These are phyloP conservation scores for Heptranchias perlo DNA, from an alignment of 2,113 vertebrate species.

Conservation along the genomic window DNA sequence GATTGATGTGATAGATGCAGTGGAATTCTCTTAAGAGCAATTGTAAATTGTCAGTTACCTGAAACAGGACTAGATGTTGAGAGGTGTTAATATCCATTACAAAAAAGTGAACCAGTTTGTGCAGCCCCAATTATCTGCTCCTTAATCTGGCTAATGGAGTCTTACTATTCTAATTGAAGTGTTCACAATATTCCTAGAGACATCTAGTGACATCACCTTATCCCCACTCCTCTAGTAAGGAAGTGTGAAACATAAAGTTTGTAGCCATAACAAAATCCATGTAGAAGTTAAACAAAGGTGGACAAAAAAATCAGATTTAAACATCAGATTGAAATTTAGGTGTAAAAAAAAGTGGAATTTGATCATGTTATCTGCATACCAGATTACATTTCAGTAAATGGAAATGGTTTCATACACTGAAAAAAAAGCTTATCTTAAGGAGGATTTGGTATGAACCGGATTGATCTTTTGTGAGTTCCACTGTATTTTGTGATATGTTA, in stretches of 20 bases:
- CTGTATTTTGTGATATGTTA: background rate
- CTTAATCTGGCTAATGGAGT: background rate
- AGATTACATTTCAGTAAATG: background rate
- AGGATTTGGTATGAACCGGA: background rate
- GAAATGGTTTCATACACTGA: background rate
- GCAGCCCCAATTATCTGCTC: background rate
- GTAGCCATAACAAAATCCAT: background rate
- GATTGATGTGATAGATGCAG: background rate
- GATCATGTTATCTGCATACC: background rate
- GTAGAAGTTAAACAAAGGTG: background rate
- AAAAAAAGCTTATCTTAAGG: background rate
- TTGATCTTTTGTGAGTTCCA: background rate
- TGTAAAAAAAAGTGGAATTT: background rate
- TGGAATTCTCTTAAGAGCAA: background rate
- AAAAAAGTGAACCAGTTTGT: background rate
- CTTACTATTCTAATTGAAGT: background rate
- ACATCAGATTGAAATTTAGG: background rate
- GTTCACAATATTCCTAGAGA: background rate
- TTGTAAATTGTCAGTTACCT: background rate
- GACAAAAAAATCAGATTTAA: background rate
- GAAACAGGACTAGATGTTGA: background rate
- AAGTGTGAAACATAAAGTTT: background rate
- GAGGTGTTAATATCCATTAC: background rate
- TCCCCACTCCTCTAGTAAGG: background rate
- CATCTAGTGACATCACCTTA: background rate